These are phyloP conservation scores for Vultur gryphus DNA, from an alignment of 2,797 vertebrate species.

Conservation along the genomic window DNA sequence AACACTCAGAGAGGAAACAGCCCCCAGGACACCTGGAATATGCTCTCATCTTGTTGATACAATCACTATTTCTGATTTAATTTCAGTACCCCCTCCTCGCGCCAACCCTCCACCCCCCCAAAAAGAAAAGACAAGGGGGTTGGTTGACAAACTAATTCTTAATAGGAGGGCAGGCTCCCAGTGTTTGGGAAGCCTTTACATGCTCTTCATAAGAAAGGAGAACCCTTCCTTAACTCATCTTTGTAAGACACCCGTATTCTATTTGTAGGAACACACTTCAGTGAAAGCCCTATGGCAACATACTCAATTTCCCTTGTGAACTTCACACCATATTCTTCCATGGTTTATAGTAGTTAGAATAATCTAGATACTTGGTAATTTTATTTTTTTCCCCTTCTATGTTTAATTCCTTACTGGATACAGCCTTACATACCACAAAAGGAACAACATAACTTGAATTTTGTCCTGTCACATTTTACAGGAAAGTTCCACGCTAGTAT, in stretches of 20 bases:
- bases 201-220: neutral
- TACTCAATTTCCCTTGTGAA: neutral
- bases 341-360: neutral
- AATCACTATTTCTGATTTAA: neutral
- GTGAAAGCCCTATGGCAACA: neutral
- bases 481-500: neutral
- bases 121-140: neutral
- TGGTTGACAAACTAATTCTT: neutral
- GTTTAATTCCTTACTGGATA: neutral
- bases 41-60: neutral
- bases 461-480: neutral
- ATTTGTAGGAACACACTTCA: neutral
- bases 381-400: no score
- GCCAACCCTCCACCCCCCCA: neutral
- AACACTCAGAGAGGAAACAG: neutral
- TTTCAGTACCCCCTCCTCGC: neutral
- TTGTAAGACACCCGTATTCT: neutral
- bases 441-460: neutral
- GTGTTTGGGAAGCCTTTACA: neutral
- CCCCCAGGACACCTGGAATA: neutral
- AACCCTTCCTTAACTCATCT: neutral
- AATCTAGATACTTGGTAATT: neutral
- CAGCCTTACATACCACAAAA: neutral
- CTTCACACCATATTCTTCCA: neutral
- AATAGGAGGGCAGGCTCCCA: neutral